Percentiles rank a stretch among this genome's conserved stretches.
These are phyloP conservation scores for Lepidurus packardi DNA, from an alignment of 1,140 invertebrate species.

Conservation along the genomic window DNA sequence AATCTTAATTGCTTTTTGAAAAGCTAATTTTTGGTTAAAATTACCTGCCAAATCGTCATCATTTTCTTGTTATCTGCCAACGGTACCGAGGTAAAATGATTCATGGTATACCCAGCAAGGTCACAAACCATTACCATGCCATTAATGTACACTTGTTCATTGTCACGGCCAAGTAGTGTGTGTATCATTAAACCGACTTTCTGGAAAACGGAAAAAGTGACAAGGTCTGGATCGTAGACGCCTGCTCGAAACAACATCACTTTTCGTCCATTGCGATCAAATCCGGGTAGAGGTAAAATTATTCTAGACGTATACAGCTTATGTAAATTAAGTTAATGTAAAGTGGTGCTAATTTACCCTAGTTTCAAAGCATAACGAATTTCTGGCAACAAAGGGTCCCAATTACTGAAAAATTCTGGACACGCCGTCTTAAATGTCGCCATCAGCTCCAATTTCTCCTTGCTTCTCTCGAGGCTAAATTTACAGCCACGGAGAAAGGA, in stretches of 20 bases:
- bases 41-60: conserved; percentile 40
- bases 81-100: conserved; percentile 38
- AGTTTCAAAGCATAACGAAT: conserved; percentile 45
- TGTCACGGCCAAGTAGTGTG: background rate
- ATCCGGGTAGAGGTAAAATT: conserved; percentile 65
- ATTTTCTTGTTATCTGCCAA: conserved; percentile 40
- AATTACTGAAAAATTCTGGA: conserved; percentile 48
- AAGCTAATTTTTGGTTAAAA: background rate
- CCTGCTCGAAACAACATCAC: conserved; percentile 60
- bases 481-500: conserved; percentile 6
- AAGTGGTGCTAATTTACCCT: conserved; percentile 37
- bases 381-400: conserved; percentile 46
- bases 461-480: conserved; percentile 41
- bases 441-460: conserved; percentile 49
- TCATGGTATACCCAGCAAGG: conserved; percentile 37
- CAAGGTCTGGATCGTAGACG: conserved; percentile 47
- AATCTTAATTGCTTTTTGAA: background rate
- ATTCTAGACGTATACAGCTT: conserved; percentile 53
- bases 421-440: conserved; percentile 46
- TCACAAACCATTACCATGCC: conserved; percentile 38
- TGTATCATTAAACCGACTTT: background rate
- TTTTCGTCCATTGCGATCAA: conserved; percentile 67
- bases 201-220: conserved; percentile 32
- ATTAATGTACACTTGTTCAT: conserved; percentile 22
- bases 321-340: background rate